Evolutionary conservation across 53 echinoderm and acorn worm species (phyloP), one percentile per base, ranked within the genome.

Genomic region (Apostichopus leukothele): DNA sequence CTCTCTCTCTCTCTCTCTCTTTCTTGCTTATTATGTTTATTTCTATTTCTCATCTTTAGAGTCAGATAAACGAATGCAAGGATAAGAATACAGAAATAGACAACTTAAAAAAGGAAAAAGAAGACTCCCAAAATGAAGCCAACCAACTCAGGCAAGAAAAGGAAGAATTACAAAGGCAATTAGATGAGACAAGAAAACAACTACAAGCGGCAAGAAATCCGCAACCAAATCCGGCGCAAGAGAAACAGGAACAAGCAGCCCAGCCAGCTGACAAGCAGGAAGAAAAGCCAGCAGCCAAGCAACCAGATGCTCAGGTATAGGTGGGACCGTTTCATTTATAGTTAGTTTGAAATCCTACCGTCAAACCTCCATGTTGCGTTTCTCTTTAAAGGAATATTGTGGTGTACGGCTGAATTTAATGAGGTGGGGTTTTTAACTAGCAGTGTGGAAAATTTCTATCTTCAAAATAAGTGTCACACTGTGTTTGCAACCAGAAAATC

Each of bases 51-150:
- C 39, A 39, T 39, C 39, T 81, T 81, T 21, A 81, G 81, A 9
- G 19, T n/a, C 81, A 81, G 9, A 9, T 55, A 51, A 57, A 81
- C 55, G 81, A 54, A 21, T 81, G 81, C 55, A 81, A 81, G 55
- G 57, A 81, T 18, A 81, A 81, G 23, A 57, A 81, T 22, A 1
- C 19, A 9, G 50, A 81, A 14, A 22, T 81, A 6, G 23, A 81
- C 23, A 21, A 19, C 12, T 4, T 81, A 54, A 18, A 19, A n/a
- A 81, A 53, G 20, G 81, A 81, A 59, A 81, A 81, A 57, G 81
- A 81, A 8, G 57, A 53, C 54, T 22, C 59, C 12, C 14, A 14
- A 7, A 57, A 81, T 1, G 59, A 81, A 52, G 55, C 59, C 81
- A 23, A 6, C 2, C 55, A 81, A 5, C 81, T 81, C 53, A 54